These are phyloP conservation scores for Neoaliturus tenellus DNA, from an alignment of 2,888 invertebrate species.

Conservation along the genomic window DNA sequence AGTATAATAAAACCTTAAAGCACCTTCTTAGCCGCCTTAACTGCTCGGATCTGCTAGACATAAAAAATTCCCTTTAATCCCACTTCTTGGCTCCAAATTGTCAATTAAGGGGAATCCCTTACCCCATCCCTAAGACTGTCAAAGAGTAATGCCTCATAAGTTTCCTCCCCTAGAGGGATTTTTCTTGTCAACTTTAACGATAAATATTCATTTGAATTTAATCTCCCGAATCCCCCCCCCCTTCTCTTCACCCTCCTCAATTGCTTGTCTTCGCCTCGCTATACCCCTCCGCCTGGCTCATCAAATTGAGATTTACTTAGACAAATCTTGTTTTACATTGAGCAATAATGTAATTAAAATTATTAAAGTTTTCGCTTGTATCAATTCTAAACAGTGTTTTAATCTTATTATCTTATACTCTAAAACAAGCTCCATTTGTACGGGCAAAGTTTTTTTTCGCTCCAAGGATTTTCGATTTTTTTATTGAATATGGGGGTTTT, in stretches of 20 bases:
- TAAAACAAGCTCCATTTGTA: too few species aligned
- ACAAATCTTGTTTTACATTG: neutral
- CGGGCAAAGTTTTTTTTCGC: too few species aligned
- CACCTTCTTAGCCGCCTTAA: neutral
- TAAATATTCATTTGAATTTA: slow-evolving; percentile 52
- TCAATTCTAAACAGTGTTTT: too few species aligned
- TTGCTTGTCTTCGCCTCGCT: neutral
- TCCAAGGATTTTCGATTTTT: too few species aligned
- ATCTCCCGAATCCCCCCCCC: slow-evolving; percentile 15
- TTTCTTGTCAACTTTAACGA: slow-evolving; percentile 46
- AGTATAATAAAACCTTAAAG: neutral
- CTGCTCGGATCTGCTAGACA: neutral
- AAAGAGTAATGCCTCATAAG: slow-evolving; percentile 33
- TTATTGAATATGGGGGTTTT: too few species aligned
- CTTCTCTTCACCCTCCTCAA: neutral
- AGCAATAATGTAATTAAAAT: too few species aligned
- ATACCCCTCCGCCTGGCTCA: neutral
- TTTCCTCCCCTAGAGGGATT: slow-evolving; percentile 30
- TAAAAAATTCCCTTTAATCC: slow-evolving; percentile 26
- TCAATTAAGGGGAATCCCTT: slow-evolving; percentile 1
- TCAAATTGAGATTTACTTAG: neutral
- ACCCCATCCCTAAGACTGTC: neutral
- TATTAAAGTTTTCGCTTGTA: too few species aligned
- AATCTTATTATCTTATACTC: too few species aligned
- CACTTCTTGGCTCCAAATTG: neutral